Percentiles rank a stretch among this genome's conserved stretches.
Evolutionary conservation across 2,113 vertebrate genomes (phyloP).

Genomic region (Ramphastos sulfuratus): DNA sequence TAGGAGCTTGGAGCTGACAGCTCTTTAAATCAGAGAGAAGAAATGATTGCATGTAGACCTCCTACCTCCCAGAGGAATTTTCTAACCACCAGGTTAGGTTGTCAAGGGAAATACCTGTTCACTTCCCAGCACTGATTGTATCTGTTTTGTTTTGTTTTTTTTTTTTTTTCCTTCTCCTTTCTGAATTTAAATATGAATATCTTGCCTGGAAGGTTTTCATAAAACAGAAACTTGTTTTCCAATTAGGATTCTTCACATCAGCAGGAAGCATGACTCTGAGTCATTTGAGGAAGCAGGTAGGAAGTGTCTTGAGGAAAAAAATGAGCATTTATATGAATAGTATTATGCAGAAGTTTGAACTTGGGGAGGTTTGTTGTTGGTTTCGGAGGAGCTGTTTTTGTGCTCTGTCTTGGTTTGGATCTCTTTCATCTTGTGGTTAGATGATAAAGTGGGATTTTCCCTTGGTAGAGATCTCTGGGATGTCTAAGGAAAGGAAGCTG

Average conservation of each 20-base stretch:
- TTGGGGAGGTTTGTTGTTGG: background rate
- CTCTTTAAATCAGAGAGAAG: background rate
- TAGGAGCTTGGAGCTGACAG: background rate
- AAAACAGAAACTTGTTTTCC: background rate
- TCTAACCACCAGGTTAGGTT: background rate
- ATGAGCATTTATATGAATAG: background rate
- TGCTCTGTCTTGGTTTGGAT: background rate
- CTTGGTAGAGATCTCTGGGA: background rate
- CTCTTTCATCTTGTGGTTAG: background rate
- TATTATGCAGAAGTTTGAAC: background rate
- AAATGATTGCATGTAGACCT: background rate
- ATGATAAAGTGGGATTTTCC: background rate
- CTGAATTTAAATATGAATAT: background rate
- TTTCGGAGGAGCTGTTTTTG: background rate
- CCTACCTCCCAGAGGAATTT: background rate
- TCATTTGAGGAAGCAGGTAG: background rate
- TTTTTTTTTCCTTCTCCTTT: background rate
- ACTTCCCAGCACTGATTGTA: background rate
- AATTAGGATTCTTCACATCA: background rate
- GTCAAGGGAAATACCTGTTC: background rate
- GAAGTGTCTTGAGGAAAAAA: background rate
- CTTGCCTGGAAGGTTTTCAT: background rate
- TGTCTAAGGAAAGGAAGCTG: background rate
- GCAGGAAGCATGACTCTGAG: background rate
- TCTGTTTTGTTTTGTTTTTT: background rate